Conservation (phyloP, 2,113 vertebrate genomes). For the Chionodraco myersi region DNA sequence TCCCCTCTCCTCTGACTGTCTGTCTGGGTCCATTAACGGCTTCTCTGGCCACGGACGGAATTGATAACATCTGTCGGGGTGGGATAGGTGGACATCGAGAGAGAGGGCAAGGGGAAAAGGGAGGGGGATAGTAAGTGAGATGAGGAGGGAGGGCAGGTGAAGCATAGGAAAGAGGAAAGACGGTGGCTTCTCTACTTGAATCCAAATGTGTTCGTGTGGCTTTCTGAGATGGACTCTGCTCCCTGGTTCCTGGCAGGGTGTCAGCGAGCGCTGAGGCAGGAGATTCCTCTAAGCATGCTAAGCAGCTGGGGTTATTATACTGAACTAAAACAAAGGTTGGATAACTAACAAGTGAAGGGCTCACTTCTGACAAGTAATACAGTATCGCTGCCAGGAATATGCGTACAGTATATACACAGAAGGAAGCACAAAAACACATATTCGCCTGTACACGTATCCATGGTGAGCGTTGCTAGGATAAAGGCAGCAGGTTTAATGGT, state of each 20-base stretch:
- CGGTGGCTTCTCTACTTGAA: slow-evolving; percentile 1
- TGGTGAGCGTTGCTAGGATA: neutral
- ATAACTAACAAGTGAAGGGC: neutral
- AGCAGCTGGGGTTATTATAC: neutral
- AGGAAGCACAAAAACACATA: neutral
- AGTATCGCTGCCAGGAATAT: neutral
- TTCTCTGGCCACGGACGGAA: slow-evolving; percentile 42
- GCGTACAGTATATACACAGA: neutral
- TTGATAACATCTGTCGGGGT: slow-evolving; percentile 74
- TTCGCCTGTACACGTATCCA: neutral
- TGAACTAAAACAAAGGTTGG: neutral
- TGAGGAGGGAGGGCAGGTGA: slow-evolving; percentile 6
- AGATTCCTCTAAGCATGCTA: slow-evolving; percentile 8
- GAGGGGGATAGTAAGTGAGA: slow-evolving; percentile 6
- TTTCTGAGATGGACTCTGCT: slow-evolving; percentile 26
- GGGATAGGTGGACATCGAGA: slow-evolving; percentile 51
- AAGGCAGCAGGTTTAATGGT: neutral
- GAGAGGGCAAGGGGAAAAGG: slow-evolving; percentile 10
- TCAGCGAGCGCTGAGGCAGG: slow-evolving; percentile 3
- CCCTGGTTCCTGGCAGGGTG: slow-evolving; percentile 7
- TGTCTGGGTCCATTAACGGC: slow-evolving; percentile 60
- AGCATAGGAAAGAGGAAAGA: slow-evolving; percentile 22
- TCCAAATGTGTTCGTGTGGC: slow-evolving; percentile 30
- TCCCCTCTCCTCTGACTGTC: slow-evolving; percentile 41
- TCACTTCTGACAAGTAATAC: neutral